phyloP scores from a whole-genome alignment of 2,113 vertebrate genomes.

The Pterocles burchelli region DNA sequence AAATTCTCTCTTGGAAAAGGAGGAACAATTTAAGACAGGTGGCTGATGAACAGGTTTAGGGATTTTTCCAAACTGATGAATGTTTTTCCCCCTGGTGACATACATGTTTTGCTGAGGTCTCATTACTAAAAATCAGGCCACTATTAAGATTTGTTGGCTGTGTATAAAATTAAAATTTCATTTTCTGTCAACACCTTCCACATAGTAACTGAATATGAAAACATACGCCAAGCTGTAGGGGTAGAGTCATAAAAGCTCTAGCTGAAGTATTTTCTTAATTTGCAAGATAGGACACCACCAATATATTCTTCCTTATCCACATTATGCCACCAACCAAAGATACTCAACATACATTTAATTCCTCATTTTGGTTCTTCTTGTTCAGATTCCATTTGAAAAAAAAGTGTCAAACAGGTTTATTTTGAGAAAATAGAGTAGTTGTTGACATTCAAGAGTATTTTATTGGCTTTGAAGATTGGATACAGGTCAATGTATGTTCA shows the following conservation, averaged over 20 bases:
- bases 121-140: constrained; percentile 67
- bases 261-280: constrained; percentile 19
- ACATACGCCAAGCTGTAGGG: constrained; percentile 49
- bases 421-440: not conserved
- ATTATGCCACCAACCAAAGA: not conserved
- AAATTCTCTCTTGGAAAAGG: constrained; percentile 44
- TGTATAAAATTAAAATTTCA: constrained; percentile 67
- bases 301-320: not conserved
- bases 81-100: constrained; percentile 55
- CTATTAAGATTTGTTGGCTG: constrained; percentile 69
- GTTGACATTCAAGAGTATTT: not conserved
- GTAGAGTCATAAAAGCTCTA: not conserved
- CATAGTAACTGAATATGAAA: constrained; percentile 59
- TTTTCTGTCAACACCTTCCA: constrained; percentile 70
- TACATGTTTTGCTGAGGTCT: constrained; percentile 64
- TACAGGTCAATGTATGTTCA: not conserved
- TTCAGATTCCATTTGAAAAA: not conserved
- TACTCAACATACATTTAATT: not conserved
- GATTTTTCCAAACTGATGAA: constrained; percentile 68
- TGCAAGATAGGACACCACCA: not conserved
- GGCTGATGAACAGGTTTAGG: constrained; percentile 67
- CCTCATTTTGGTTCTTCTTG: not conserved
- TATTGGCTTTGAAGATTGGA: not conserved
- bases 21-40: constrained; percentile 63
- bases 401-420: not conserved